phyloP scores from a whole-genome alignment of 2,888 invertebrate genomes.

The Macaria notata region DNA sequence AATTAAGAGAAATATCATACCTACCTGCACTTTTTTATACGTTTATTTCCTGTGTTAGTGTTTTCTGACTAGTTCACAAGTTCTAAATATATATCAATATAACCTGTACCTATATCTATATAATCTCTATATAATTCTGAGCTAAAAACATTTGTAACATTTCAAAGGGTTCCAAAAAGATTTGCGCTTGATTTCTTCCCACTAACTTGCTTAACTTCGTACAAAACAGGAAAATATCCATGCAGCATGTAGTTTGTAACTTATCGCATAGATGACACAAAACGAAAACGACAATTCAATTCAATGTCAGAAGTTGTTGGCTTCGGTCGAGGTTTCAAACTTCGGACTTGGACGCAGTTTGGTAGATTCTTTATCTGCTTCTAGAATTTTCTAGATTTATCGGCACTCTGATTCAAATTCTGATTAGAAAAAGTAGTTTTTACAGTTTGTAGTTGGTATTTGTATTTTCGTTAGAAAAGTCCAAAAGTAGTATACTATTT shows the following conservation, averaged over 20 bases:
- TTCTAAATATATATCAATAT: no score
- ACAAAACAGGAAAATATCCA: constrained; percentile 27
- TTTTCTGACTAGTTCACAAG: no score
- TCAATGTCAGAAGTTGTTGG: constrained; percentile 58
- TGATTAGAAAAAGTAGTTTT: no score
- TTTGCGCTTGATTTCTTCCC: constrained; percentile 14
- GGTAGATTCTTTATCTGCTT: constrained; percentile 10
- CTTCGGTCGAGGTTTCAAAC: constrained; percentile 36
- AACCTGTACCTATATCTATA: no score
- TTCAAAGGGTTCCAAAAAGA: constrained; percentile 7
- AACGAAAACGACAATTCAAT: constrained; percentile 53
- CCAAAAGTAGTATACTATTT: no score
- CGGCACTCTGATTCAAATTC: background rate
- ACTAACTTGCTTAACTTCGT: constrained; percentile 15
- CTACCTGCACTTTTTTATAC: no score
- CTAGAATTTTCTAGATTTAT: no score
- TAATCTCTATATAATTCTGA: no score
- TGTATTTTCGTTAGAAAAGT: no score
- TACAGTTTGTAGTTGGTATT: no score
- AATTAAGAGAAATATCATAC: no score
- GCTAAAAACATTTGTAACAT: background rate
- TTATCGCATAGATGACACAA: constrained; percentile 28
- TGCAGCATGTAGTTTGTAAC: constrained; percentile 29
- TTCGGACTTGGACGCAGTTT: constrained; percentile 21
- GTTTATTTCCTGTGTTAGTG: no score